Evolutionary conservation across 2,888 invertebrate genomes (phyloP).

Genomic region (Coelopa pilipes): DNA sequence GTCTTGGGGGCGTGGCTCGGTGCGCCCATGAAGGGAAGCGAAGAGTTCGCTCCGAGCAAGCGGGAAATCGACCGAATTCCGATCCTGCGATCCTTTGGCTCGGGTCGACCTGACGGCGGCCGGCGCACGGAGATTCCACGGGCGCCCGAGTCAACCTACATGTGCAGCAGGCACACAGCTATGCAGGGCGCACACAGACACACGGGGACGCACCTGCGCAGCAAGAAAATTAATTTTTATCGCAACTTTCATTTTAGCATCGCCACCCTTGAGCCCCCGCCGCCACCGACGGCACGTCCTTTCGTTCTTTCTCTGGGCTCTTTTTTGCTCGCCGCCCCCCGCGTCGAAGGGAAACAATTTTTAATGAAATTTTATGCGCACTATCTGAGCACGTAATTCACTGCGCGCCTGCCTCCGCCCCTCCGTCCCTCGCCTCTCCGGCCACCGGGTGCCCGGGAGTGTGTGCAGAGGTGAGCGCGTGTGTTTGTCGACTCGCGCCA

Average conservation of each 20-base stretch:
- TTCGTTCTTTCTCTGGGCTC: neutral
- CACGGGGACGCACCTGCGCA: neutral
- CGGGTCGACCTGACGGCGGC: too few species aligned
- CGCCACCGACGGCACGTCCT: too few species aligned
- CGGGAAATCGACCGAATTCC: too few species aligned
- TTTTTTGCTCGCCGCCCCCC: neutral
- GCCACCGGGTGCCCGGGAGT: neutral
- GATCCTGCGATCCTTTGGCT: too few species aligned
- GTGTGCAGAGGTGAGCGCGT: neutral
- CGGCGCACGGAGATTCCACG: too few species aligned
- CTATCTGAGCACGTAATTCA: conserved; percentile 27
- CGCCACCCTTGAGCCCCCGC: too few species aligned
- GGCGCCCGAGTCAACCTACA: too few species aligned
- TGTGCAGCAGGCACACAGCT: too few species aligned
- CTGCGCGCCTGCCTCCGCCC: neutral
- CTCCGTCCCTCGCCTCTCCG: neutral
- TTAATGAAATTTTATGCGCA: conserved; percentile 28
- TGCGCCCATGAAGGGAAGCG: too few species aligned
- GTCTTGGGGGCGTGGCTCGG: too few species aligned
- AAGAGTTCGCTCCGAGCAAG: too few species aligned
- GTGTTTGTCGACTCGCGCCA: neutral
- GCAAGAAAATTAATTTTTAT: conserved; percentile 22
- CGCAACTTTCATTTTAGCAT: conserved; percentile 8
- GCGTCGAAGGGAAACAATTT: neutral
- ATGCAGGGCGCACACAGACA: neutral